Evolutionary conservation across 2,113 vertebrate genomes (phyloP).

Genomic region (Crotophaga sulcirostris): DNA sequence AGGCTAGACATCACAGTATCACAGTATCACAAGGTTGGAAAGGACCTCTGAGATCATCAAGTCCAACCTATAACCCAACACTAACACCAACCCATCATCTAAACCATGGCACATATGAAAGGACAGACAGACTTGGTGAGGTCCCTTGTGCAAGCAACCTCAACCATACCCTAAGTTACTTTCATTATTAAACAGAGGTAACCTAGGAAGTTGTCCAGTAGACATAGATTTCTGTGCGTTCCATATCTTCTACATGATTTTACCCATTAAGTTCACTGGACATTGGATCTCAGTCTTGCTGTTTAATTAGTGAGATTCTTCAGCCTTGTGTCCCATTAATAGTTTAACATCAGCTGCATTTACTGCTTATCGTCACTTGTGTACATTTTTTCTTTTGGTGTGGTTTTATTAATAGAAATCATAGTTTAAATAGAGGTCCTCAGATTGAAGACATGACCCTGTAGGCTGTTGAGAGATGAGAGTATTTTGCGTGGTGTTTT

Average conservation of each 20-base stretch:
- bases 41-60: too few relatives aligned
- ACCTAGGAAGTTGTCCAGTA: not conserved
- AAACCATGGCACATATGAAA: too few relatives aligned
- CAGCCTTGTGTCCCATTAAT: not conserved
- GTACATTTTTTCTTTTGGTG: not conserved
- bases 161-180: not conserved
- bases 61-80: too few relatives aligned
- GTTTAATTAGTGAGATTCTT: not conserved
- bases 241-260: not conserved
- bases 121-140: not conserved
- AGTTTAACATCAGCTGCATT: not conserved
- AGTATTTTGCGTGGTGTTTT: not conserved
- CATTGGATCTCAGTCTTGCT: not conserved
- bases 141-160: not conserved
- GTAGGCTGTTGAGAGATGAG: not conserved
- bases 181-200: not conserved
- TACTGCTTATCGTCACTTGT: not conserved
- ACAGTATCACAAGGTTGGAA: too few relatives aligned
- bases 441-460: not conserved
- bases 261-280: not conserved
- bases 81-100: too few relatives aligned
- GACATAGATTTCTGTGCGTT: not conserved
- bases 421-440: not conserved
- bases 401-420: not conserved
- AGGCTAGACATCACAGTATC: not conserved